These are phyloP conservation scores for Anguilla megastoma DNA, from an alignment of 2,797 vertebrate genomes.

Conservation along the genomic window DNA sequence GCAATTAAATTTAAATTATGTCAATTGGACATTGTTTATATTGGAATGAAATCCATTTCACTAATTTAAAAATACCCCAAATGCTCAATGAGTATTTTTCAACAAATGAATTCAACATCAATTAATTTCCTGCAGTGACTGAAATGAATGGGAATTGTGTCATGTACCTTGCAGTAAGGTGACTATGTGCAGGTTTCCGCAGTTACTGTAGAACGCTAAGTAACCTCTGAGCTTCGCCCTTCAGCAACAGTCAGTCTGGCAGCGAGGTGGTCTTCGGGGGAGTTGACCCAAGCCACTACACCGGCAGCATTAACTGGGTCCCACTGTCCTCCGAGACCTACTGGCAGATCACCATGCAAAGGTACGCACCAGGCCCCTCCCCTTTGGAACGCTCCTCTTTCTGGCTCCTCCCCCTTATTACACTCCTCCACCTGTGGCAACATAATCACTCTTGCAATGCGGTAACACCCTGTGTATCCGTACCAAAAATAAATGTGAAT, in stretches of 20 bases:
- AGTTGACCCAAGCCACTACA: conserved; percentile 15
- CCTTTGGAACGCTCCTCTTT: not conserved
- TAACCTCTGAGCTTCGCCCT: not conserved
- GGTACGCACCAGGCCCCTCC: conserved; percentile 11
- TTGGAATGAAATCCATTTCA: too few relatives aligned
- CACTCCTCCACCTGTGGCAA: not conserved
- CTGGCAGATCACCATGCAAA: conserved; percentile 38
- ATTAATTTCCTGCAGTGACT: not conserved
- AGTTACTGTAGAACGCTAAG: not conserved
- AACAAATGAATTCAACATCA: not conserved
- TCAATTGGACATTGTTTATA: too few relatives aligned
- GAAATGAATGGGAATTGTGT: not conserved
- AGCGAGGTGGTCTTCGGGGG: conserved; percentile 28
- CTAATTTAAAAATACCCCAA: too few relatives aligned
- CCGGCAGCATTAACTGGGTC: conserved; percentile 32
- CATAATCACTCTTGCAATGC: not conserved
- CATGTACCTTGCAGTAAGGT: not conserved
- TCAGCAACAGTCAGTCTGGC: not conserved
- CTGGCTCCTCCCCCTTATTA: not conserved
- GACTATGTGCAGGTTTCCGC: not conserved
- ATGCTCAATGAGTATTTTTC: too few relatives aligned
- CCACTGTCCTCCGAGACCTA: conserved; percentile 28
- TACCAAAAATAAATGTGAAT: too few relatives aligned
- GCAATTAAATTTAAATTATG: too few relatives aligned
- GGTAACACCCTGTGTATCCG: not conserved